Evolutionary conservation across 2,888 invertebrate species (phyloP), one percentile per base, ranked within the genome.

Genomic region (Drosophila kanekoi): DNA sequence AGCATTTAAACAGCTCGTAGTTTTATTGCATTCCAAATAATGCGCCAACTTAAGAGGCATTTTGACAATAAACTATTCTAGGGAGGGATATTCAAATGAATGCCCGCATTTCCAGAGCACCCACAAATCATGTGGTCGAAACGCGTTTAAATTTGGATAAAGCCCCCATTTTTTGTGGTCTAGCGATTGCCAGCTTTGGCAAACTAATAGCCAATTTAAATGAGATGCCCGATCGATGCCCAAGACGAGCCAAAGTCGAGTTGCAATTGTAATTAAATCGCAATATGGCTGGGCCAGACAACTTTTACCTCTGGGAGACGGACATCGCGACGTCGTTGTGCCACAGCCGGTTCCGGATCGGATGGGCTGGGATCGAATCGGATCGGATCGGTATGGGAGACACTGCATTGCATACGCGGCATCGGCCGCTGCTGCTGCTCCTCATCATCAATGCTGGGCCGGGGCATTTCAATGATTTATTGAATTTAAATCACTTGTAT

Each of bases 401-500:
- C 58, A 38, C 44, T 62, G 67, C 18, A 44, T 23, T 23, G 23
- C 23, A 23, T 6, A 8, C 8, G 2, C 44, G 20, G 47, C 40
- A 33, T 43, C 23, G 49, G 51, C 37, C 23, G 47, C 10, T 47
- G 38, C 41, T 52, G 56, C 32, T 58, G 52, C 49, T 35, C 80
- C 81, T 80, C 87, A 89, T 85, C 90, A 90, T 48, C 75, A 69
- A 51, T 74, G 67, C 45, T 78, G 52, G 59, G 44, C 49, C 35
- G 70, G 64, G 33, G 79, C 81, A 88, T 77, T 86, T 77, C 79
- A 83, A 90, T 91, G 91, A 91, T 91, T 91, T 91, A 91, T 91
- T 91, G 91, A 91, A 90, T 91, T 91, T 91, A 91, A 91, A 91
- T 91, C 91, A 91, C 90, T 91, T 91, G 91, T 90, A 91, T 91